A percentile compares a stretch with the other conserved stretches of the same genome.
Conservation (phyloP, 2,797 vertebrate genomes). For the Tympanoctomys barrerae region DNA sequence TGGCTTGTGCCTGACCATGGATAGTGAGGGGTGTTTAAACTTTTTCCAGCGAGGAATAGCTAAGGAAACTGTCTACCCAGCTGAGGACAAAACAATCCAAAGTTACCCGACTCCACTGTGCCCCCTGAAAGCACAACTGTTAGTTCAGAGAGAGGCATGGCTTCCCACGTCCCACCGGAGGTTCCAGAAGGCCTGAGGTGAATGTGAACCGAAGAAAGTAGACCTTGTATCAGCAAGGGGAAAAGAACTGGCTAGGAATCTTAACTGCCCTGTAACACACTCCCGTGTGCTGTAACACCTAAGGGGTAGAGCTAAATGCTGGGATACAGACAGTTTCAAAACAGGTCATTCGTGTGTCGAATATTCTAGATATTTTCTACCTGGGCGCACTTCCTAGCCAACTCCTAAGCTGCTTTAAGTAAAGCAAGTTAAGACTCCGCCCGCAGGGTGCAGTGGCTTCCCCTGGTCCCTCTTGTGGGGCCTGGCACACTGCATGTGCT, state of each 20-base stretch:
- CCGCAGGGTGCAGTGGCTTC: accelerated
- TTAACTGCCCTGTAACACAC: not conserved
- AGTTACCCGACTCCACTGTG: not conserved
- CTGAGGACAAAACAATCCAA: not conserved
- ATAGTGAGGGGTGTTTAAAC: not conserved
- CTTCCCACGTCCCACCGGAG: not conserved
- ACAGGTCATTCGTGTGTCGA: not conserved
- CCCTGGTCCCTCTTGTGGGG: accelerated
- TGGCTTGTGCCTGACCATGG: not conserved
- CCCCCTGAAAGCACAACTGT: not conserved
- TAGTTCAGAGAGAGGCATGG: not conserved
- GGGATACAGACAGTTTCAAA: not conserved
- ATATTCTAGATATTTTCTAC: not conserved
- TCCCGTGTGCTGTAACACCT: not conserved
- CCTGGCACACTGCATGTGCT: not conserved
- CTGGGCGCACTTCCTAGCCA: not conserved
- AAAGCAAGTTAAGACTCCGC: not conserved
- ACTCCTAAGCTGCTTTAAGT: not conserved
- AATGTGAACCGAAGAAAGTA: not conserved
- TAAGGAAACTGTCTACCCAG: not conserved
- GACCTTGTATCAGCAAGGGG: accelerated
- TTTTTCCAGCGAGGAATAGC: not conserved
- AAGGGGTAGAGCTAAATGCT: not conserved
- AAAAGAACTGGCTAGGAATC: not conserved
- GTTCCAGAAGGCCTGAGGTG: not conserved